phyloP scores from a whole-genome alignment of 2,797 vertebrate species.

The Danionella dracula region DNA sequence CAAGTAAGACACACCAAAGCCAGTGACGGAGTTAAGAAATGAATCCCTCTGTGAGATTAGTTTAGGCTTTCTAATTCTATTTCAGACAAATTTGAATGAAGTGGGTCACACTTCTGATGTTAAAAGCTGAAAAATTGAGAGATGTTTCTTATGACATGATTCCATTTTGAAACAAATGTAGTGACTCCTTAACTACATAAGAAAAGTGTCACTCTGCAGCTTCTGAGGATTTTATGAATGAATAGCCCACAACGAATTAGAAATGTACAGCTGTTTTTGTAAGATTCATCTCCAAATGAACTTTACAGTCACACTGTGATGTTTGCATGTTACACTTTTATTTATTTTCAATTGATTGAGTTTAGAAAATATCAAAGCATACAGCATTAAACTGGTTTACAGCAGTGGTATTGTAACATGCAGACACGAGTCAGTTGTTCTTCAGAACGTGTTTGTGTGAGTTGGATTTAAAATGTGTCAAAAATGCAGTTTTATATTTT shows the following conservation, averaged over 20 bases:
- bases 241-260: background rate
- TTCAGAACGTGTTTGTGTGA: conserved; percentile 9
- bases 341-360: background rate
- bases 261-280: conserved; percentile 27
- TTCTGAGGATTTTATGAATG: background rate
- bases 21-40: background rate
- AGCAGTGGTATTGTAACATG: conserved; percentile 14
- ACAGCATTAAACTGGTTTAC: conserved; percentile 6
- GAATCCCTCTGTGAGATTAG: conserved; percentile 4
- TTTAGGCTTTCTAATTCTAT: background rate
- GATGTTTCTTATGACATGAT: background rate
- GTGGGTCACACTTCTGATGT: background rate
- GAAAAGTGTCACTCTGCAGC: too few relatives aligned
- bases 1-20: conserved; percentile 10
- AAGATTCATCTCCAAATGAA: conserved; percentile 9
- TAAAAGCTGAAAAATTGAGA: background rate
- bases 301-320: conserved; percentile 3
- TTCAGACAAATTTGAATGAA: background rate
- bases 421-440: background rate
- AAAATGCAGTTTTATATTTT: conserved; percentile 25
- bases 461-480: conserved; percentile 9
- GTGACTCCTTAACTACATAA: too few relatives aligned
- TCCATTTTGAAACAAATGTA: background rate
- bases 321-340: conserved; percentile 20
- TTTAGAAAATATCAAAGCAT: conserved; percentile 14